Percentiles rank a stretch among this genome's conserved stretches.
Evolutionary conservation across 2,888 invertebrate genomes (phyloP).

Genomic region (Neoaliturus tenellus): DNA sequence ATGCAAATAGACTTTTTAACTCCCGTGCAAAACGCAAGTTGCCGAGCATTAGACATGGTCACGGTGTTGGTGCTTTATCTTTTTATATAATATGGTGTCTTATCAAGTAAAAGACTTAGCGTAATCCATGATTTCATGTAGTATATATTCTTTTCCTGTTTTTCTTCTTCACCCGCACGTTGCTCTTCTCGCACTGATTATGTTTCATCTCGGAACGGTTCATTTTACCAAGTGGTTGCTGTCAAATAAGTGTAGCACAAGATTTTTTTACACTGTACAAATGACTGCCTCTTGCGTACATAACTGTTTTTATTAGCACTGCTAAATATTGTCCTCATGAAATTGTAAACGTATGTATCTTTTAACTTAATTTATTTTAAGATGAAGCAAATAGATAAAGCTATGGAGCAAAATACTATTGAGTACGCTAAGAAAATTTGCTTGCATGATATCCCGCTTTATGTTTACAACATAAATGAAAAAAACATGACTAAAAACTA

Average conservation of each 20-base stretch:
- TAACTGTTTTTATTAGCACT: neutral
- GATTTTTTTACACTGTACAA: slow-evolving; percentile 13
- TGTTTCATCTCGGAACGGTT: neutral
- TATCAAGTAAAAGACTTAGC: slow-evolving; percentile 59
- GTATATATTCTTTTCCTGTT: slow-evolving; percentile 21
- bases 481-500: too few species aligned
- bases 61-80: slow-evolving; percentile 59
- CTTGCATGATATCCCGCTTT: too few species aligned
- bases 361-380: too few species aligned
- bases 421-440: too few species aligned
- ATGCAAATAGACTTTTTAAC: slow-evolving; percentile 37
- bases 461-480: too few species aligned
- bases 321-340: too few species aligned
- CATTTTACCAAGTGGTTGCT: neutral
- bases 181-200: slow-evolving; percentile 17
- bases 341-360: too few species aligned
- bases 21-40: slow-evolving; percentile 26
- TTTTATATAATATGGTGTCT: slow-evolving; percentile 59
- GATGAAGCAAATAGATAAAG: too few species aligned
- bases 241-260: slow-evolving; percentile 16
- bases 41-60: slow-evolving; percentile 24
- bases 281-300: slow-evolving; percentile 24
- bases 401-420: too few species aligned
- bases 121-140: slow-evolving; percentile 40
- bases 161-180: neutral